A percentile compares a stretch with the other conserved stretches of the same genome.
Conservation (phyloP, 2,797 vertebrate genomes). For the Ibycter americanus region DNA sequence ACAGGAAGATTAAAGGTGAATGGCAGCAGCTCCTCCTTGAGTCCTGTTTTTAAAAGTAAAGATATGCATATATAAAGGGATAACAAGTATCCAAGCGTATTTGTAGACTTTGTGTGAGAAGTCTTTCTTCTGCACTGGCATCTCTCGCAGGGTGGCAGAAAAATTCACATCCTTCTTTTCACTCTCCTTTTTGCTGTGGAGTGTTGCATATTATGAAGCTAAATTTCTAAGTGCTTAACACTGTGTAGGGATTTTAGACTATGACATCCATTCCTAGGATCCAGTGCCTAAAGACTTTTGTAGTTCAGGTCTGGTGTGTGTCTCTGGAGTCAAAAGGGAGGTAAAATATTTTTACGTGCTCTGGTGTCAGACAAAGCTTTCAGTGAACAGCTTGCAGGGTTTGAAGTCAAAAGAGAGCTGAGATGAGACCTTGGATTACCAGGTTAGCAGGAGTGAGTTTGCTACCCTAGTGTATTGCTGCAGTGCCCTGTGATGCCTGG, state of each 20-base stretch:
- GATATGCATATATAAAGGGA: background rate
- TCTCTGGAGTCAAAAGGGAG: background rate
- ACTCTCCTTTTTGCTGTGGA: background rate
- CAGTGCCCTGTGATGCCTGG: background rate
- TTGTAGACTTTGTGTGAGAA: background rate
- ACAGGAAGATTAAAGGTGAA: background rate
- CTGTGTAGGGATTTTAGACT: background rate
- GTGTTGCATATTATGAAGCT: background rate
- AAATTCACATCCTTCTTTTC: background rate
- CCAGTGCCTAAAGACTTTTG: background rate
- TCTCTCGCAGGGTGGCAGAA: background rate
- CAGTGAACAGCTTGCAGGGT: background rate
- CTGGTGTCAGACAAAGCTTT: background rate
- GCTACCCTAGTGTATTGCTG: background rate
- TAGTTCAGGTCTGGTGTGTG: background rate
- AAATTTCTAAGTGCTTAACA: background rate
- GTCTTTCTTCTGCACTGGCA: background rate
- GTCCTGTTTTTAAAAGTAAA: background rate
- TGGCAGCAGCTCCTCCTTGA: background rate
- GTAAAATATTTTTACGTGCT: background rate
- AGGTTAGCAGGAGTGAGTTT: background rate
- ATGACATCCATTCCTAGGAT: background rate
- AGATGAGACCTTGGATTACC: background rate
- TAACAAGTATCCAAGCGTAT: background rate
- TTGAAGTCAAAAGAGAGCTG: background rate